Percentiles rank a stretch among this genome's conserved stretches.
These are phyloP conservation scores for Chlorops oryzae DNA, from an alignment of 1,140 invertebrate species.

Conservation along the genomic window DNA sequence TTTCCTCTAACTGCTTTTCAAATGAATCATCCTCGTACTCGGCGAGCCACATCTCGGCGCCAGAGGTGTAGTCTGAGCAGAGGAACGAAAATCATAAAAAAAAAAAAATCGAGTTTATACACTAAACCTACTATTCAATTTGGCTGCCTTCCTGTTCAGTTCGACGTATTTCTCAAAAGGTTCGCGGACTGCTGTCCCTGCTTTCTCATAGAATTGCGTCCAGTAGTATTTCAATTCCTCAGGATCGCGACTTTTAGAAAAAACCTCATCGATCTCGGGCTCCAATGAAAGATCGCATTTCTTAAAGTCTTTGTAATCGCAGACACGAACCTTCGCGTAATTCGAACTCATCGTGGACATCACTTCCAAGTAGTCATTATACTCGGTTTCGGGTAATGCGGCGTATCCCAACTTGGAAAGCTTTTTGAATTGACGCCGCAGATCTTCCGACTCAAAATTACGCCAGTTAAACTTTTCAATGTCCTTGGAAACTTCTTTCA, in stretches of 20 bases:
- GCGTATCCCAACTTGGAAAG: constrained; percentile 17
- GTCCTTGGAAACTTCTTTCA: constrained; percentile 49
- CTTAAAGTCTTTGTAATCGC: constrained; percentile 25
- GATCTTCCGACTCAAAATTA: constrained; percentile 52
- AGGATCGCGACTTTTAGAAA: constrained; percentile 26
- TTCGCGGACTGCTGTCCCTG: constrained; percentile 21
- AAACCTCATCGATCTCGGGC: constrained; percentile 30
- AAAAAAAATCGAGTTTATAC: neutral
- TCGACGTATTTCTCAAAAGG: constrained; percentile 34
- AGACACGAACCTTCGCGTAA: constrained; percentile 27
- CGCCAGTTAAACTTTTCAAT: constrained; percentile 60
- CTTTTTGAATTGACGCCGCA: constrained; percentile 8
- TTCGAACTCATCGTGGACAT: constrained; percentile 29
- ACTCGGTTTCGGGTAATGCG: neutral
- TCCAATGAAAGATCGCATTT: constrained; percentile 31
- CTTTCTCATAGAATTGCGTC: constrained; percentile 32
- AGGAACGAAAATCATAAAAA: neutral
- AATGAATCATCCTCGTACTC: constrained; percentile 60
- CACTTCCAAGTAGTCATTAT: constrained; percentile 6
- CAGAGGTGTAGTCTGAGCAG: constrained; percentile 52
- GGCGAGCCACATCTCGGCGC: constrained; percentile 55
- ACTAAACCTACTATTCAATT: constrained; percentile 25
- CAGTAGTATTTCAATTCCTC: constrained; percentile 42
- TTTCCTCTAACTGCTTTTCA: constrained; percentile 53
- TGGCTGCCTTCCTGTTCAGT: constrained; percentile 34